Evolutionary conservation across 2,113 vertebrate genomes (phyloP), one percentile per base, ranked within the genome.

Genomic region (Pangasianodon hypophthalmus): DNA sequence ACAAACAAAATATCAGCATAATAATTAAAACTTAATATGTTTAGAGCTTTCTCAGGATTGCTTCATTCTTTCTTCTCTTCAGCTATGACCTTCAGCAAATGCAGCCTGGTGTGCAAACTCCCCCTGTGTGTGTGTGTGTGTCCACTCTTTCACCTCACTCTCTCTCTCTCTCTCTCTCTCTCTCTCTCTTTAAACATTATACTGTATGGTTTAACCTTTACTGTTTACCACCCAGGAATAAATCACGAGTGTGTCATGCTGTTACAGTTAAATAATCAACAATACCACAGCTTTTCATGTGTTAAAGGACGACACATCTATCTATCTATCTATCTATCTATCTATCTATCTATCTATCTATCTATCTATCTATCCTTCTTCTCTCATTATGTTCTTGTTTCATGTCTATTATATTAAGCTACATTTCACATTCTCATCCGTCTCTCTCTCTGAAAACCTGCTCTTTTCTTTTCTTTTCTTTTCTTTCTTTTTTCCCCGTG

Each of bases 381-480:
- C 81, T 24, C 21, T 64, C 54, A 54, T 4, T 6, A 24, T 82
- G 16, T 46, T 46, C 18, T 21, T 3, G 18, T 44, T 3, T 73
- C 37, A 44, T 21, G 21, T 73, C 18, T 44, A 73, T 41, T 9
- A 41, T 21, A 73, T 19, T 2, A 73, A 77, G 50, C 75, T 50
- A 50, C 44, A 29, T 79, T 44, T 75, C 73, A 46, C 21, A 44
- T 46, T 4, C 71, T 6, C 18, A 21, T 79, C 73, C 4, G 0
- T 41, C 32, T 50, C 75, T 91, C 79, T 85, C 86, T 89, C 71
- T 91, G 85, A 80, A 44, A 89, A 32, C 26, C 50, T 37, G 50
- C 54, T 64, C 41, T 18, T 29, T 60, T 21, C n/a, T 2, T 52
- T 46, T 64, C 13, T 64, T 24, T 18, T n/a, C n/a, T 16, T 32